Conservation (phyloP, 2,888 invertebrate species). For the Xestia sexstrigata region DNA sequence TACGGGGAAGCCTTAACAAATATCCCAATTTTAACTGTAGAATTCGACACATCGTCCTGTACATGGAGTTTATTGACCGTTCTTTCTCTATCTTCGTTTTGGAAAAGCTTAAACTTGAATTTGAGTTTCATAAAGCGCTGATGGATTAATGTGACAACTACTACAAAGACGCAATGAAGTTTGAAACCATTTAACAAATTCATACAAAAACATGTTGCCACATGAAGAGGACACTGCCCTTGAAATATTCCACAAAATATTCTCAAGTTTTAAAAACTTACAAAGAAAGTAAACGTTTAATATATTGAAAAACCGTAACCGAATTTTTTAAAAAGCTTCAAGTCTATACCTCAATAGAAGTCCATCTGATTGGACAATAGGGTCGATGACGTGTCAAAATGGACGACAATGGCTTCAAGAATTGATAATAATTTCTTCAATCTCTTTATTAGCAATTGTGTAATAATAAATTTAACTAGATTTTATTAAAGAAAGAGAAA, state of each 20-base stretch:
- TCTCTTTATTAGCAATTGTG: background rate
- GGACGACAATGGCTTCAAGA: background rate
- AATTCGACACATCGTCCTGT: background rate
- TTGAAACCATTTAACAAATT: background rate
- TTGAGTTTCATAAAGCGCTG: background rate
- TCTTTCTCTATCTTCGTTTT: background rate
- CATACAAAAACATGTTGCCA: background rate
- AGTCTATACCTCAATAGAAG: background rate
- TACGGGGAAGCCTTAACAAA: background rate
- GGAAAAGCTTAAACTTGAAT: background rate
- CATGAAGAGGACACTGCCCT: background rate
- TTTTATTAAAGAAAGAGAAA: too few species aligned
- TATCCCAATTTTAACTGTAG: background rate
- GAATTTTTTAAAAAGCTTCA: conserved; percentile 28
- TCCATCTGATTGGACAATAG: conserved; percentile 13
- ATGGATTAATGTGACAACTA: background rate
- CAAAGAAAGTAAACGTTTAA: background rate
- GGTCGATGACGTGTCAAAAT: background rate
- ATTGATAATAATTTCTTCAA: background rate
- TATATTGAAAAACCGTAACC: conserved; percentile 11
- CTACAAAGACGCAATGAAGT: background rate
- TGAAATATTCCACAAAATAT: background rate
- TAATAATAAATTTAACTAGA: too few species aligned
- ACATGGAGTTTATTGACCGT: too few species aligned
- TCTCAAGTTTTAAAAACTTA: background rate